Evolutionary conservation across 2,888 invertebrate genomes (phyloP).

Genomic region (Teleogryllus oceanicus): DNA sequence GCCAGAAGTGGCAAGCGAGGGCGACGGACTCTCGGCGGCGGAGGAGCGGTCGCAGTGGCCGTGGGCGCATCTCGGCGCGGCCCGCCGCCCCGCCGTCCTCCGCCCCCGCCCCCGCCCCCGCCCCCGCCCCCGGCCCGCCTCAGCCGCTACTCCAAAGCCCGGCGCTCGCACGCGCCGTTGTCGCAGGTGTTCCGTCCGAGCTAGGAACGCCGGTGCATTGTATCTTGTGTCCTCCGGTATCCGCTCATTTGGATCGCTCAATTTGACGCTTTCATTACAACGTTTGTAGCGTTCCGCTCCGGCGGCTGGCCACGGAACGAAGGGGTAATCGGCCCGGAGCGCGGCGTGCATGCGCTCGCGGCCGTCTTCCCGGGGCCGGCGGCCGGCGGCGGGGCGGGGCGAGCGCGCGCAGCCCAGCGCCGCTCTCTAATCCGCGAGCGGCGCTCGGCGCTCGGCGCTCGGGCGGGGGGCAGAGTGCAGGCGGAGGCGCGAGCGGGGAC

Average conservation of each 20-base stretch:
- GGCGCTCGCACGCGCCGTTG: neutral
- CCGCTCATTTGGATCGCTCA: slow-evolving; percentile 7
- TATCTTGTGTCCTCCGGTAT: neutral
- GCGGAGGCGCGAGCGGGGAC: neutral
- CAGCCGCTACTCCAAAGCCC: too few species aligned
- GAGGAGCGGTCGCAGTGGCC: too few species aligned
- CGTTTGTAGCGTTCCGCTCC: neutral
- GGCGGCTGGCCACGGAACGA: neutral
- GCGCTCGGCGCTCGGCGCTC: neutral
- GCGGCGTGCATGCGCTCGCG: neutral
- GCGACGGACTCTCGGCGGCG: too few species aligned
- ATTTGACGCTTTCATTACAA: slow-evolving; percentile 4
- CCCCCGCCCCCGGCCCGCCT: too few species aligned
- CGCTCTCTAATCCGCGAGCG: neutral
- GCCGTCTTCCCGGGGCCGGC: neutral
- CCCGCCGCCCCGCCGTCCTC: too few species aligned
- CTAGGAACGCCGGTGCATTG: neutral
- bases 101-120: too few species aligned
- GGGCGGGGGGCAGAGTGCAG: neutral
- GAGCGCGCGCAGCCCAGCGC: neutral
- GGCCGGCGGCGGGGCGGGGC: neutral
- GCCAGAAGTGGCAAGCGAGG: too few species aligned
- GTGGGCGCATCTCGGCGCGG: too few species aligned
- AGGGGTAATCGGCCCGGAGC: neutral
- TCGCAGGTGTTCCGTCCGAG: neutral